Conservation (phyloP, 2,113 vertebrate species). For the Anser cygnoides region DNA sequence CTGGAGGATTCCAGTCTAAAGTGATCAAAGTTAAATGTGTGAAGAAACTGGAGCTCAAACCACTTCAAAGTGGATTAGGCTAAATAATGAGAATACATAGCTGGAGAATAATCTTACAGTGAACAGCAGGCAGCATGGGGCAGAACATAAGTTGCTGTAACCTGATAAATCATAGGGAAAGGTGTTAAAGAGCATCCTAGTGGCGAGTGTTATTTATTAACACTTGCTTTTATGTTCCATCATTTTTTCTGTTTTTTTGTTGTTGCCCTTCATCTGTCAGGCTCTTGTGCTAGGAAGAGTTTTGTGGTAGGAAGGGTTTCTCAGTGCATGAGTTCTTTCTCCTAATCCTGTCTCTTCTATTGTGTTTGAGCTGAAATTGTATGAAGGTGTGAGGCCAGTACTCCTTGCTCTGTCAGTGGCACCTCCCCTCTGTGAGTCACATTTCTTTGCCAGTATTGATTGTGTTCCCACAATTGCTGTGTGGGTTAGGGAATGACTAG, state of each 20-base stretch:
- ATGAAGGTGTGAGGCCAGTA: not conserved
- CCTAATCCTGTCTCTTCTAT: not conserved
- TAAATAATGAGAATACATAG: conserved; percentile 24
- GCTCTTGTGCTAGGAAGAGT: not conserved
- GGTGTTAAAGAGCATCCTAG: conserved; percentile 18
- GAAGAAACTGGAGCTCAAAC: conserved; percentile 48
- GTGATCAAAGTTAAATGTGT: conserved; percentile 58
- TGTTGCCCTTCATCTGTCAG: not conserved
- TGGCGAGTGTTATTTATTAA: conserved; percentile 1
- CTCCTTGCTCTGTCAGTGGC: not conserved
- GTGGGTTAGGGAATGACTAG: not conserved
- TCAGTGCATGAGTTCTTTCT: not conserved
- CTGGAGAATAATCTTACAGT: conserved; percentile 18
- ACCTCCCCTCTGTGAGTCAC: not conserved
- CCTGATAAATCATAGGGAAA: not conserved
- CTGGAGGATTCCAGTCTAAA: conserved; percentile 57
- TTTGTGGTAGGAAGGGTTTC: not conserved
- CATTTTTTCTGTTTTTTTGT: not conserved
- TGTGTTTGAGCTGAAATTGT: not conserved
- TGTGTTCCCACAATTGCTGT: not conserved
- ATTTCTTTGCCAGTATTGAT: not conserved
- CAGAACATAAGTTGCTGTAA: conserved; percentile 14
- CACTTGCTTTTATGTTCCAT: not conserved
- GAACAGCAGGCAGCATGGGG: conserved; percentile 4
- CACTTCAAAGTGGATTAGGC: conserved; percentile 62